Conservation (phyloP, 2,888 invertebrate species). For the Gibbula magus region DNA sequence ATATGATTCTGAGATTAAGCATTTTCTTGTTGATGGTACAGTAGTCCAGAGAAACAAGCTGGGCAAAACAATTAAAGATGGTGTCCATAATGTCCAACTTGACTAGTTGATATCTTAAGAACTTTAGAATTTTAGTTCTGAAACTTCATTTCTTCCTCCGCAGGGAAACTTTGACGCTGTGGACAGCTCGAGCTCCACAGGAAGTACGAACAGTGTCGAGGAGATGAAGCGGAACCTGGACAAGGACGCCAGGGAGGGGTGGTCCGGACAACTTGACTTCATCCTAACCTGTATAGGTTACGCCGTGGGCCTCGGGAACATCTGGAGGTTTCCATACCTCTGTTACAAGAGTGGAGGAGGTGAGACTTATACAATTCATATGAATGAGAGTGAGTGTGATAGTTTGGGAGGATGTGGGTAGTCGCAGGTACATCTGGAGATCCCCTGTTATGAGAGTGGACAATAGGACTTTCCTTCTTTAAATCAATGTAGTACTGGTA, state of each 20-base stretch:
- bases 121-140: neutral
- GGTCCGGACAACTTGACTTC: slow-evolving; percentile 60
- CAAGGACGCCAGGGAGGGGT: slow-evolving; percentile 48
- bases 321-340: slow-evolving; percentile 62
- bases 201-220: slow-evolving; percentile 37
- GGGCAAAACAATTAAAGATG: no score
- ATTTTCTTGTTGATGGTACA: no score
- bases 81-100: no score
- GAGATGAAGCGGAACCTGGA: slow-evolving; percentile 28
- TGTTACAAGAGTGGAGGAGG: slow-evolving; percentile 64
- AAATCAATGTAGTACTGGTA: no score
- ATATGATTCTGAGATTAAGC: no score
- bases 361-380: slow-evolving; percentile 26
- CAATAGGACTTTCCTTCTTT: no score
- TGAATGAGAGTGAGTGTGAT: no score
- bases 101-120: no score
- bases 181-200: slow-evolving; percentile 34
- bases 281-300: slow-evolving; percentile 63
- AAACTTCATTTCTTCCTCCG: neutral
- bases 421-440: no score
- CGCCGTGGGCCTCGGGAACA: slow-evolving; percentile 61
- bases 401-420: no score
- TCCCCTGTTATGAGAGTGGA: no score
- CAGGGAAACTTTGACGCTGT: slow-evolving; percentile 28
- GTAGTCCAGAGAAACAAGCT: no score